Percentiles rank a stretch among this genome's conserved stretches.
These are phyloP conservation scores for Epirrhoe tristata DNA, from an alignment of 2,888 invertebrate species.

Conservation along the genomic window DNA sequence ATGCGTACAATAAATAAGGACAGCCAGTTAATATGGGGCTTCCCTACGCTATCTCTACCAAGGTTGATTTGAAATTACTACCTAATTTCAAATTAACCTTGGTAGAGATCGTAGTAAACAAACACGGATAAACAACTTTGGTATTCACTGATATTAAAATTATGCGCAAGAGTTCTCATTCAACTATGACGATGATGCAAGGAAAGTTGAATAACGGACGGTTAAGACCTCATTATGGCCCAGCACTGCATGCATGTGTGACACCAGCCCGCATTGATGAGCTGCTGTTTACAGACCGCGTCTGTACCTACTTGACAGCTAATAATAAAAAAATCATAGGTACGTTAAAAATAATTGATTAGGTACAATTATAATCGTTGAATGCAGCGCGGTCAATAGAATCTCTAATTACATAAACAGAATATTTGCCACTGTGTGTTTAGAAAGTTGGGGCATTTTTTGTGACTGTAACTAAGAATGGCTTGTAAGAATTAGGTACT, in stretches of 20 bases:
- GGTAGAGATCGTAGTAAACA: slow-evolving; percentile 7
- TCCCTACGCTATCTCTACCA: slow-evolving; percentile 3
- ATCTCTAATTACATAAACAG: neutral
- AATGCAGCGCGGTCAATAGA: neutral
- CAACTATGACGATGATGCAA: slow-evolving; percentile 32
- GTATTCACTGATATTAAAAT: slow-evolving; percentile 2
- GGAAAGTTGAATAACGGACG: slow-evolving; percentile 22
- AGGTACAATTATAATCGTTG: neutral
- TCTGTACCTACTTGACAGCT: too few relatives aligned
- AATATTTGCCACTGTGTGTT: neutral
- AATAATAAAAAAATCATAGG: neutral
- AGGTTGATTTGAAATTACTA: too few relatives aligned
- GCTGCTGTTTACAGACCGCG: neutral
- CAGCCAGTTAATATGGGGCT: slow-evolving; percentile 17
- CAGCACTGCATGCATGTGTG: slow-evolving; percentile 2
- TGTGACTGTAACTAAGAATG: neutral
- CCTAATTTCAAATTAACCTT: slow-evolving; percentile 14
- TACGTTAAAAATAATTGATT: neutral
- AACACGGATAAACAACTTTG: neutral
- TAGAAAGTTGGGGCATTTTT: slow-evolving; percentile 1
- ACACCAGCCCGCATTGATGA: slow-evolving; percentile 1
- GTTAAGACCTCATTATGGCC: slow-evolving; percentile 7
- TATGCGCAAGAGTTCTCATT: slow-evolving; percentile 15
- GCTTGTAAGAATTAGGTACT: neutral
- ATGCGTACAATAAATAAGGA: slow-evolving; percentile 14